Conservation (phyloP, 2,888 invertebrate genomes). For the Idaea biselata region DNA sequence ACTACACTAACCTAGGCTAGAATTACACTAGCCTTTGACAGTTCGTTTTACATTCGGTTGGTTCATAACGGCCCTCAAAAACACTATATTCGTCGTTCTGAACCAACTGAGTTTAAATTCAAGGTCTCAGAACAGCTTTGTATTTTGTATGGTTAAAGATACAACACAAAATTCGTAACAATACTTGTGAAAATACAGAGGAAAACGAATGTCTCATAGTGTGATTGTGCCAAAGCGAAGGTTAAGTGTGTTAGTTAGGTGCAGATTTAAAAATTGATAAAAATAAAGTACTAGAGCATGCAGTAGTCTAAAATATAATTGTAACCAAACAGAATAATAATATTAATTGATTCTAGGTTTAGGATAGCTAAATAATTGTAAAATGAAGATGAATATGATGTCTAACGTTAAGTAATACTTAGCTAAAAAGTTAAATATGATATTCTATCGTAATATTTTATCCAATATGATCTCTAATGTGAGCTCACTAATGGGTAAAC, state of each 20-base stretch:
- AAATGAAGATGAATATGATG: constrained; percentile 39
- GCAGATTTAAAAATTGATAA: background rate
- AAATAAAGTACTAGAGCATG: constrained; percentile 1
- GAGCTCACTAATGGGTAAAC: background rate
- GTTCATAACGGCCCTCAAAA: too few relatives aligned
- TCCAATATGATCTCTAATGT: background rate
- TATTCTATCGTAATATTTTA: background rate
- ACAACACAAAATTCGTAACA: background rate
- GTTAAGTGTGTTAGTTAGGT: background rate
- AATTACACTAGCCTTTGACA: too few relatives aligned
- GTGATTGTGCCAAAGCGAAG: constrained; percentile 1
- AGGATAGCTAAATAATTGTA: constrained; percentile 41
- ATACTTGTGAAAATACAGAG: background rate
- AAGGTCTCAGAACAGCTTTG: background rate
- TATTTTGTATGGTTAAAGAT: too few relatives aligned
- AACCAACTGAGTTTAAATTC: too few relatives aligned
- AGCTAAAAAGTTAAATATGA: background rate
- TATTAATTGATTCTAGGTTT: constrained; percentile 17
- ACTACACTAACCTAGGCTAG: too few relatives aligned
- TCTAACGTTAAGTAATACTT: constrained; percentile 9
- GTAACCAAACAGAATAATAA: background rate
- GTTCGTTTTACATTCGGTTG: too few relatives aligned
- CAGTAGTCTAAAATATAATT: background rate
- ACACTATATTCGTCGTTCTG: too few relatives aligned
- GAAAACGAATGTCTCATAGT: background rate